phyloP scores from a whole-genome alignment of 2,113 vertebrate genomes.

The Grus americana region DNA sequence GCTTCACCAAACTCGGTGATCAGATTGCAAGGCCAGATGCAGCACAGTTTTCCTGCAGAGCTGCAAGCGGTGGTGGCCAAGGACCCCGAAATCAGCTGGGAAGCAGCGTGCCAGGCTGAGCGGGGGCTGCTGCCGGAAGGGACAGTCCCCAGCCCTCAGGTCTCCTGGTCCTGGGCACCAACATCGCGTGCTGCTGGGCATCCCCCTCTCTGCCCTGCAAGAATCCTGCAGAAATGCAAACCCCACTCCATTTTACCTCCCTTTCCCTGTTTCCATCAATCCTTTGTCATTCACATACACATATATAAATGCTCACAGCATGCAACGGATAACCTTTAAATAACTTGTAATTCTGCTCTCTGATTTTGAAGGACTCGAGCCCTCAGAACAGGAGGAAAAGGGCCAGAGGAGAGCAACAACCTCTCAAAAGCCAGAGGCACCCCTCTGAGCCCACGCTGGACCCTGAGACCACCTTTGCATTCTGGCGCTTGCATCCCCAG shows the following conservation, averaged over 20 bases:
- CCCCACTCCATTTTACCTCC: background rate
- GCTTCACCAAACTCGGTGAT: background rate
- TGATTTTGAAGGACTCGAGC: background rate
- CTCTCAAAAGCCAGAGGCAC: background rate
- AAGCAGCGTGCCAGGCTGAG: background rate
- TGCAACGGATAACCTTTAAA: background rate
- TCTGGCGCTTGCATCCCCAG: background rate
- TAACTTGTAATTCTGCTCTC: background rate
- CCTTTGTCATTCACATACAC: background rate
- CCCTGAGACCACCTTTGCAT: rapidly evolving
- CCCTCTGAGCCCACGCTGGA: rapidly evolving
- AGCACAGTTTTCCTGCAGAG: background rate
- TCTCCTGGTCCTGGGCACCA: background rate
- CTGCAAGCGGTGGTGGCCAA: background rate
- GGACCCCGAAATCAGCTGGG: background rate
- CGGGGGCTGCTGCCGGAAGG: background rate
- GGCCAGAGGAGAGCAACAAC: background rate
- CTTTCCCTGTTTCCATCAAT: background rate
- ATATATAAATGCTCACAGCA: background rate
- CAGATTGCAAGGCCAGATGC: conserved; percentile 35
- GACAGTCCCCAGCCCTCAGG: rapidly evolving
- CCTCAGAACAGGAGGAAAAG: background rate
- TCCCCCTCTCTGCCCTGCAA: background rate
- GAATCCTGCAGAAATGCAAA: background rate
- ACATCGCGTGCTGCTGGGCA: background rate